Conservation (phyloP, 2,797 vertebrate genomes). For the Manis crassicaudata region DNA sequence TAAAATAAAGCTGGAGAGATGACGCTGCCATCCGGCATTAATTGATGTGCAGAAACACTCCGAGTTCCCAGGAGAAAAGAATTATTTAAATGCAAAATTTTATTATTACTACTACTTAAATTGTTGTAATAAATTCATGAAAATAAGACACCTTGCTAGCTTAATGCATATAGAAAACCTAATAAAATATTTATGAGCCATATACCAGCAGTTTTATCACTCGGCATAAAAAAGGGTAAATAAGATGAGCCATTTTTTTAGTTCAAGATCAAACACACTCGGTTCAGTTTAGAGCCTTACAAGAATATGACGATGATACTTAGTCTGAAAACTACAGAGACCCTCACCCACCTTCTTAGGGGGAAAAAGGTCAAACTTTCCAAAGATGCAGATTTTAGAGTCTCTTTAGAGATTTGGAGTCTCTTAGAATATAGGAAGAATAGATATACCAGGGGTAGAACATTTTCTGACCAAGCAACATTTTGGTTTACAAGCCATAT, state of each 20-base stretch:
- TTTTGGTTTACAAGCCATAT: not conserved
- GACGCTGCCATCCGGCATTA: not conserved
- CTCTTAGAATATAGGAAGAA: not conserved
- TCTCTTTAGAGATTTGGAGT: not conserved
- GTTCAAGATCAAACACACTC: constrained; percentile 43
- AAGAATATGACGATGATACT: not conserved
- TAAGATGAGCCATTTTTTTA: constrained; percentile 46
- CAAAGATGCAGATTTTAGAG: not conserved
- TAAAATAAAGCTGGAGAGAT: constrained; percentile 52
- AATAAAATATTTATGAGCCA: constrained; percentile 71
- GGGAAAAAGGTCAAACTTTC: not conserved
- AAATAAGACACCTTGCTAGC: constrained; percentile 65
- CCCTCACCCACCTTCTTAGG: not conserved
- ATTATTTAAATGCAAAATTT: constrained; percentile 79
- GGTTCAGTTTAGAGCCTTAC: not conserved
- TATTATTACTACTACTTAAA: constrained; percentile 70
- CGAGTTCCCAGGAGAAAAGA: constrained; percentile 61
- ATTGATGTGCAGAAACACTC: constrained; percentile 55
- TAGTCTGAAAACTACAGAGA: constrained; percentile 31
- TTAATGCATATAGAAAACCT: constrained; percentile 64
- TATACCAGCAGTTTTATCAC: constrained; percentile 52
- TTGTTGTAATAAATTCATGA: constrained; percentile 77
- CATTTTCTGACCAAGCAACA: constrained; percentile 9
- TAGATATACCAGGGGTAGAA: not conserved
- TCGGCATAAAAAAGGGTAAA: constrained; percentile 58